Base-by-base conservation (phyloP, 1,140 invertebrate species). In the Delia radicum region DNA sequence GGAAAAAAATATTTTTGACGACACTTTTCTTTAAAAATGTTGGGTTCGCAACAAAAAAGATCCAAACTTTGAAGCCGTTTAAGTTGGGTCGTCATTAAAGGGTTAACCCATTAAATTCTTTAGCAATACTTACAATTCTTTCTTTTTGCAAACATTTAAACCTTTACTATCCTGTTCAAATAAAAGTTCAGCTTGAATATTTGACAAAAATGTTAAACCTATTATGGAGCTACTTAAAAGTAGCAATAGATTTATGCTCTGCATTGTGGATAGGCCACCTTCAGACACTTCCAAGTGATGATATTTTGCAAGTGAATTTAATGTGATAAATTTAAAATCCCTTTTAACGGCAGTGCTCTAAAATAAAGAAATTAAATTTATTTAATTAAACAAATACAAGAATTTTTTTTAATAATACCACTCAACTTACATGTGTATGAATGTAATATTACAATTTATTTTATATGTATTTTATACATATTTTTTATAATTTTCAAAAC, bases 131-230 rank as follows among this genome's bases (percentile, higher is more conserved):
- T 72, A 85, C 83, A 76, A 79, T 63, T 82, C 82, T n/a, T 79
- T 77, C 27, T 78, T 82, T 28, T 84, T 85, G 75, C 83, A 85
- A 7, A 85, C 79, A 79, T 85, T 83, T 18, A 79, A 80, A 28
- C 82, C 83, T 42, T 83, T 80, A 27, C 29, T 31, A 15, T 29
- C 18, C 78, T 65, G 29, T 80, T 81, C 46, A 33, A 21, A n/a
- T n/a, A n/a, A 69, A 2, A 73, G 28, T 73, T 55, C 48, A n/a
- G 48, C 48, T n/a, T 10, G n/a, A 24, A 18, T 55, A 55, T 55
- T 55, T 8, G 48, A 3, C 8, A 21, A 4, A 3, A 55, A 55
- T 6, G 21, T 7, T 21, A 55, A 8, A 21, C 15, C 10, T 5
- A 55, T 3, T 0, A 55, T n/a, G 24, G 4, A 21, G 18, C 48